These are phyloP conservation scores for Acleris holmiana DNA, from an alignment of 2,888 invertebrate species.

Conservation along the genomic window DNA sequence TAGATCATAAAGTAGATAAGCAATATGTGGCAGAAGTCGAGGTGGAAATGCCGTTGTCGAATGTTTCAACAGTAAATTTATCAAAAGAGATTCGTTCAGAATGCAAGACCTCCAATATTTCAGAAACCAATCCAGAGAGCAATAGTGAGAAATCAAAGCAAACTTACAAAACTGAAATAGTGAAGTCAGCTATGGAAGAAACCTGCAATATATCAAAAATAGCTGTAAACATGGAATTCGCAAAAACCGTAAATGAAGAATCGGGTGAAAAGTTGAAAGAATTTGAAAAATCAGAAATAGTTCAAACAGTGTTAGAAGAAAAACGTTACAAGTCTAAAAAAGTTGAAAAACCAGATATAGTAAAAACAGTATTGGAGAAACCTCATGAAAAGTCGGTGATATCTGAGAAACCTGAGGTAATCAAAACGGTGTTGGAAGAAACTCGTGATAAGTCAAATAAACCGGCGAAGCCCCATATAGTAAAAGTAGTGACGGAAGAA, in stretches of 20 bases:
- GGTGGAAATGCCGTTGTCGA: conserved; percentile 36
- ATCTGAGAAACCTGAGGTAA: conserved; percentile 5
- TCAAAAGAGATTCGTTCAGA: conserved; percentile 13
- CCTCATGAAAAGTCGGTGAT: not conserved
- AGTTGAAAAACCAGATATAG: conserved; percentile 27
- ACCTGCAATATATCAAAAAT: conserved; percentile 36
- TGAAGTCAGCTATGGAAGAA: conserved; percentile 21
- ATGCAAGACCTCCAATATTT: conserved; percentile 10
- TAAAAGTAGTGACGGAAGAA: conserved; percentile 58
- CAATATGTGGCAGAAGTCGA: conserved; percentile 30
- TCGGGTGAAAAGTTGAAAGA: conserved; percentile 41
- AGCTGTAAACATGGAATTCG: conserved; percentile 23
- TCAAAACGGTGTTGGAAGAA: conserved; percentile 45
- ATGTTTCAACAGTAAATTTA: conserved; percentile 6
- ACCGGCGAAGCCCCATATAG: conserved; percentile 45
- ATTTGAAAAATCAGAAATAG: conserved; percentile 44
- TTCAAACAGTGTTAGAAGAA: conserved; percentile 51
- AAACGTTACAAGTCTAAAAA: conserved; percentile 35
- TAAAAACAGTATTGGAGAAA: conserved; percentile 2
- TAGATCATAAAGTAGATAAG: conserved; percentile 16
- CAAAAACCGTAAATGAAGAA: conserved; percentile 44
- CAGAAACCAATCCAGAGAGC: conserved; percentile 7
- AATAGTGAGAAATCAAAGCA: conserved; percentile 36
- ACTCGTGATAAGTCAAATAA: conserved; percentile 41
- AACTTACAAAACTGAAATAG: conserved; percentile 24